Percentiles rank a stretch among this genome's conserved stretches.
phyloP scores from a whole-genome alignment of 2,797 vertebrate species.

The Labeo calbasu region DNA sequence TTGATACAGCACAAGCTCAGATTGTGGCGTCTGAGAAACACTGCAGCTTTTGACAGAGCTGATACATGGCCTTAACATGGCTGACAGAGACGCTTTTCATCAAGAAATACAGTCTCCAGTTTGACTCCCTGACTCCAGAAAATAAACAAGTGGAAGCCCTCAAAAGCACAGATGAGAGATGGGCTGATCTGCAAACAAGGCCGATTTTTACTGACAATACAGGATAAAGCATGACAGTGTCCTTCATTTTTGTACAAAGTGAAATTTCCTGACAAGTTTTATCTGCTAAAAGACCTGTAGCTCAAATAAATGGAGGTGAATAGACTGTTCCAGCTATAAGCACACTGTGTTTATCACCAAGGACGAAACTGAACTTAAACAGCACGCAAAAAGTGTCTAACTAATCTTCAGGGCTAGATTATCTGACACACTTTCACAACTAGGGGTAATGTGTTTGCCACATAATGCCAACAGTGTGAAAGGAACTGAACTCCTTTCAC shows the following conservation, averaged over 20 bases:
- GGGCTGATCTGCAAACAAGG: conserved; percentile 28
- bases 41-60: conserved; percentile 75
- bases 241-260: conserved; percentile 49
- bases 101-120: conserved; percentile 64
- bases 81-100: conserved; percentile 81
- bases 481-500: neutral
- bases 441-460: neutral
- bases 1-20: conserved; percentile 57
- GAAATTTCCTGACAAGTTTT: conserved; percentile 17
- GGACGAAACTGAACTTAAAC: conserved; percentile 35
- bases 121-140: conserved; percentile 49
- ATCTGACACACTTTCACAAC: conserved; percentile 16
- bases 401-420: neutral
- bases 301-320: conserved; percentile 11
- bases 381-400: neutral
- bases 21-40: conserved; percentile 68
- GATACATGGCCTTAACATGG: conserved; percentile 70
- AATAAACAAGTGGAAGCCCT: conserved; percentile 54
- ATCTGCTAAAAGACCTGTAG: conserved; percentile 12
- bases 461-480: neutral
- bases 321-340: conserved; percentile 21
- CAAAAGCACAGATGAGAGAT: conserved; percentile 29
- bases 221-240: conserved; percentile 7
- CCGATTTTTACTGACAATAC: conserved; percentile 1
- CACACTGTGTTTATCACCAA: conserved; percentile 35